Evolutionary conservation across 2,888 invertebrate species (phyloP).

Genomic region (Nomada goodeniana): DNA sequence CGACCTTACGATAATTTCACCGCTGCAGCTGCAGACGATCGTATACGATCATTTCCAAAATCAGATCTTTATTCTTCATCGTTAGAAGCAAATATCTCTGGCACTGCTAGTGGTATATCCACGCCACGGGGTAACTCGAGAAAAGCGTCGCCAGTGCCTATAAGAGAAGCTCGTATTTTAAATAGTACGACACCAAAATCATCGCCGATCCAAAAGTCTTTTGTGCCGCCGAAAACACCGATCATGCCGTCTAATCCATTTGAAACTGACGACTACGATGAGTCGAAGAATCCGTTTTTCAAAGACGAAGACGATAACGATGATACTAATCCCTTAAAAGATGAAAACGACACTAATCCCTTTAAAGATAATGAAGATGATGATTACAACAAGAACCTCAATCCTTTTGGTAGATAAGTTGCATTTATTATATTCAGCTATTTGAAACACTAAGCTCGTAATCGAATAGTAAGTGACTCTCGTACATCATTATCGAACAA

Average conservation of each 20-base stretch:
- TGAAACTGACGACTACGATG: constrained; percentile 86
- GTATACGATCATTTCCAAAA: constrained; percentile 71
- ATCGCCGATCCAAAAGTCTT: constrained; percentile 79
- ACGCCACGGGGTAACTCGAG: constrained; percentile 71
- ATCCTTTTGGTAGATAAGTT: constrained; percentile 87
- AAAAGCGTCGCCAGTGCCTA: constrained; percentile 79
- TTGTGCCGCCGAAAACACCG: constrained; percentile 79
- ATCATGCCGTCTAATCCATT: constrained; percentile 83
- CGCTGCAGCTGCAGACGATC: constrained; percentile 63
- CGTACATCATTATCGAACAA: constrained; percentile 20
- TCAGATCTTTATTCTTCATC: constrained; percentile 86
- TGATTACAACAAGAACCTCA: constrained; percentile 91
- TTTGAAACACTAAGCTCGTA: constrained; percentile 1
- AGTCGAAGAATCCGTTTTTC: constrained; percentile 88
- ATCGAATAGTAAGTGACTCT: constrained; percentile 10
- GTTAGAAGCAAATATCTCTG: constrained; percentile 86
- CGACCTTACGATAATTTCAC: constrained; percentile 66
- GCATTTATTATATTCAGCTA: constrained; percentile 17
- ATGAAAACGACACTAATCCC: constrained; percentile 86
- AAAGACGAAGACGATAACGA: constrained; percentile 85
- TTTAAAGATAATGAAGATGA: constrained; percentile 86
- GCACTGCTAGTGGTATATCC: constrained; percentile 70
- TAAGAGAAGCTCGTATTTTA: constrained; percentile 78
- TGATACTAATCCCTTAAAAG: constrained; percentile 86
- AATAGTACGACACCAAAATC: constrained; percentile 78